Evolutionary conservation across 2,797 vertebrate species (phyloP).

Genomic region (Mergus octosetaceus): DNA sequence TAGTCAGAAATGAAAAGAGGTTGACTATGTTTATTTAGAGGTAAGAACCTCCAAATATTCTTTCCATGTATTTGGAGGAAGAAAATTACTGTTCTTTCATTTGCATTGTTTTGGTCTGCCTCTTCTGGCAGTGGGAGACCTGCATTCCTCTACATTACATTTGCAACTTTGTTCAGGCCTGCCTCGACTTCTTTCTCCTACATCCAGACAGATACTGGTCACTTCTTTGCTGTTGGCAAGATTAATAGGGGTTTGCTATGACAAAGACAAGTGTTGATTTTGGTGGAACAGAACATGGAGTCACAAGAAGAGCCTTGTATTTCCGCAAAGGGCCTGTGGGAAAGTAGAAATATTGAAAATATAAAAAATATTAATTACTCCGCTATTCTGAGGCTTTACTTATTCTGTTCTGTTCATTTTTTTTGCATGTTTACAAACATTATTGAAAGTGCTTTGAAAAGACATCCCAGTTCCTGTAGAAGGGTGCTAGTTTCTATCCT

Average conservation of each 20-base stretch:
- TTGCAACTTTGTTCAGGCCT: background rate
- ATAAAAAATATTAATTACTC: background rate
- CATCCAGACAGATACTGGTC: background rate
- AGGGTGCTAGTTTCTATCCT: background rate
- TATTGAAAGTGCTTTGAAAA: background rate
- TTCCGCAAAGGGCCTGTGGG: background rate
- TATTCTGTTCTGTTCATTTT: background rate
- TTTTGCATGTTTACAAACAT: background rate
- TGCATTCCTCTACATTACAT: background rate
- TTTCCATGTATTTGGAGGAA: background rate
- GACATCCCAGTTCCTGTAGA: background rate
- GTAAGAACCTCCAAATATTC: background rate
- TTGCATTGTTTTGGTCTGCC: background rate
- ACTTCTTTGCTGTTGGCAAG: background rate
- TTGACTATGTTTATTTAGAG: background rate
- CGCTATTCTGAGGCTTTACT: background rate
- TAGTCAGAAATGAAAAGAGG: background rate
- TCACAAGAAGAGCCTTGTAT: background rate
- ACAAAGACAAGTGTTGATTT: background rate
- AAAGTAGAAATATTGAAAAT: background rate
- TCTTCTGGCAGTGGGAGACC: background rate
- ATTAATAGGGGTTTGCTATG: background rate
- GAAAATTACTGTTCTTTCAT: background rate
- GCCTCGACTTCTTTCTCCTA: background rate
- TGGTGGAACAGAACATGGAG: background rate